Conservation (phyloP, 2,888 invertebrate genomes). For the Mythimna ferrago region DNA sequence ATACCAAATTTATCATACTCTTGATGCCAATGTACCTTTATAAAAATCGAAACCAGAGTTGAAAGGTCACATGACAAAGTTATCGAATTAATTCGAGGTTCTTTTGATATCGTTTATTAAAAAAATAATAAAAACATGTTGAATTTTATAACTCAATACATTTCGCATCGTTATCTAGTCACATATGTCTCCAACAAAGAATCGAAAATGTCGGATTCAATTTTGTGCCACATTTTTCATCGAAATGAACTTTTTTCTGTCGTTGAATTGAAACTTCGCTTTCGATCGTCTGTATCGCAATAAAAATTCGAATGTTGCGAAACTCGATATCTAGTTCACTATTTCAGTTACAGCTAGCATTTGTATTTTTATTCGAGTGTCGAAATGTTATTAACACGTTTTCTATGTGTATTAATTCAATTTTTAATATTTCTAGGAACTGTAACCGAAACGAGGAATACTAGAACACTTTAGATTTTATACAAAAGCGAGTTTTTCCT, state of each 20-base stretch:
- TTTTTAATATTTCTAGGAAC: conserved; percentile 3
- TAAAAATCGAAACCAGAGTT: background rate
- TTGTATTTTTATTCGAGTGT: conserved; percentile 7
- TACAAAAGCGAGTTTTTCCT: background rate
- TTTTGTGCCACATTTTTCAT: conserved; percentile 35
- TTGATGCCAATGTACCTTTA: conserved; percentile 13
- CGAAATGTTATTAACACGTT: background rate
- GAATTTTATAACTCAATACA: conserved; percentile 16
- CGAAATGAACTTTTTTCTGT: conserved; percentile 23
- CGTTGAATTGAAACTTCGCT: conserved; percentile 23
- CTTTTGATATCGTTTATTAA: conserved; percentile 3
- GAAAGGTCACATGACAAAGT: conserved; percentile 27
- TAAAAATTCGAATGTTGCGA: conserved; percentile 15
- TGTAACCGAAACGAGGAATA: background rate
- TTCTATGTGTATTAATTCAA: conserved; percentile 3
- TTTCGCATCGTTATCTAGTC: conserved; percentile 12
- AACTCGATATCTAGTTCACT: conserved; percentile 31
- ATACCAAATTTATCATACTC: conserved; percentile 1
- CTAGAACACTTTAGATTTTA: background rate
- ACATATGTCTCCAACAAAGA: conserved; percentile 19
- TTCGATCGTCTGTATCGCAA: conserved; percentile 22
- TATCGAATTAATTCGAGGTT: conserved; percentile 7
- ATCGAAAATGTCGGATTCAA: conserved; percentile 18
- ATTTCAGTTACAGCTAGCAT: conserved; percentile 19
- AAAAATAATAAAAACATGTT: conserved; percentile 4